Evolutionary conservation across 2,113 vertebrate genomes (phyloP).

Genomic region (Mastomys coucha): DNA sequence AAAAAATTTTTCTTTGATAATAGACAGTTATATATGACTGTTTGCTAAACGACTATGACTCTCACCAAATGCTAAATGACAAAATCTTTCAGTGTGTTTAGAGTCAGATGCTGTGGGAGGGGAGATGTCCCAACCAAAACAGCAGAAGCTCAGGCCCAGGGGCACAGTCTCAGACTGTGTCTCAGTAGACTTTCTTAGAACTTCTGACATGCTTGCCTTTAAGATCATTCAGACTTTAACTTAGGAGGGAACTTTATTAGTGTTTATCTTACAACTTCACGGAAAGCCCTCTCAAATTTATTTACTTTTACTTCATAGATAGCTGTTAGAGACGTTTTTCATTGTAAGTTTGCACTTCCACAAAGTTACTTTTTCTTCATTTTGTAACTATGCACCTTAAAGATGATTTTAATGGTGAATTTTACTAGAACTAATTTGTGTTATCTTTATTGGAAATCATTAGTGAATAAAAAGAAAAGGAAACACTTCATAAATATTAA

Average conservation of each 20-base stretch:
- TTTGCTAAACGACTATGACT: neutral
- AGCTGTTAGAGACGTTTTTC: neutral
- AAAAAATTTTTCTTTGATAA: neutral
- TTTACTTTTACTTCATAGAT: neutral
- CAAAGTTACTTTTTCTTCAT: neutral
- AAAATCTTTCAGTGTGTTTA: neutral
- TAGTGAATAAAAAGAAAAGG: conserved; percentile 14
- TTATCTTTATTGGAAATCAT: neutral
- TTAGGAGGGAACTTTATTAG: neutral
- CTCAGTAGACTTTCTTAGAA: neutral
- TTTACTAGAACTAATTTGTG: neutral
- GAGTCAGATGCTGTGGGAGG: neutral
- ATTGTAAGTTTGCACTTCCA: neutral
- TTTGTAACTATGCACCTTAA: neutral
- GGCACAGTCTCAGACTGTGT: neutral
- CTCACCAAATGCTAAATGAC: neutral
- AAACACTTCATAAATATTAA: conserved; percentile 43
- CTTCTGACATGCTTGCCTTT: neutral
- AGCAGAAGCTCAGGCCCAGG: neutral
- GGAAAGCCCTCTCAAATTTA: neutral
- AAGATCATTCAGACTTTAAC: neutral
- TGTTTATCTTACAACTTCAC: conserved; percentile 2
- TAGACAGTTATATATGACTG: neutral
- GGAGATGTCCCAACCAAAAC: neutral
- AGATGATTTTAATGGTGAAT: neutral